These are phyloP conservation scores for Zaprionus tsacasi DNA, from an alignment of 1,140 invertebrate species.

Conservation along the genomic window DNA sequence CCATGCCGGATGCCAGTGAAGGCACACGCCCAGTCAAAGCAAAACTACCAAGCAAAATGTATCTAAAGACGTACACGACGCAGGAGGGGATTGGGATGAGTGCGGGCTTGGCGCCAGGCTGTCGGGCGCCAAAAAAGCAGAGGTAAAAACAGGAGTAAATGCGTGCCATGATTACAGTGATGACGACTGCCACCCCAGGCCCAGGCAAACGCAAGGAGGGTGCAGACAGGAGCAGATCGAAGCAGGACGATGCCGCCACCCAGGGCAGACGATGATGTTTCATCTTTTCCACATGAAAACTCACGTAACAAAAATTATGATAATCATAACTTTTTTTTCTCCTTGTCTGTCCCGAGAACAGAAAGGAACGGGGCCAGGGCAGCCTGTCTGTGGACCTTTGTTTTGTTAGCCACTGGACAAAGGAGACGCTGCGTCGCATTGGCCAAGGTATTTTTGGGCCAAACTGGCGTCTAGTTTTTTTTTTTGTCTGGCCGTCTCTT, in stretches of 20 bases:
- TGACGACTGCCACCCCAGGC: constrained; percentile 78
- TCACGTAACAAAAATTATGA: constrained; percentile 84
- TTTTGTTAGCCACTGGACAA: constrained; percentile 75
- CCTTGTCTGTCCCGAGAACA: neutral
- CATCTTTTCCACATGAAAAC: constrained; percentile 84
- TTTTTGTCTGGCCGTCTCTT: constrained; percentile 57
- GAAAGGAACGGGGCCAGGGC: neutral
- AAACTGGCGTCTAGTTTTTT: constrained; percentile 69
- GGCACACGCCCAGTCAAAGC: constrained; percentile 37
- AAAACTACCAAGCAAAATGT: constrained; percentile 60
- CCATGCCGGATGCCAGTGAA: neutral
- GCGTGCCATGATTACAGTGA: constrained; percentile 84
- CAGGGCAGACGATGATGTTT: constrained; percentile 79
- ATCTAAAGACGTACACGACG: constrained; percentile 43
- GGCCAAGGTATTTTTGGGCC: constrained; percentile 67
- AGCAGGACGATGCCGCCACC: neutral
- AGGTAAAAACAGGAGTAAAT: constrained; percentile 84
- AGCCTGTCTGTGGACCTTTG: constrained; percentile 28
- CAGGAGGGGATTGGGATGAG: neutral
- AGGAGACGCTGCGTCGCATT: constrained; percentile 29
- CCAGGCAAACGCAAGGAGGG: neutral
- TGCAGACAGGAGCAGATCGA: constrained; percentile 1
- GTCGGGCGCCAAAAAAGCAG: constrained; percentile 82
- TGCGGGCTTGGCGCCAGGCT: constrained; percentile 67
- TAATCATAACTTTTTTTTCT: constrained; percentile 78